These are phyloP conservation scores for Branchinecta lynchi DNA, from an alignment of 1,140 invertebrate species.

Conservation along the genomic window DNA sequence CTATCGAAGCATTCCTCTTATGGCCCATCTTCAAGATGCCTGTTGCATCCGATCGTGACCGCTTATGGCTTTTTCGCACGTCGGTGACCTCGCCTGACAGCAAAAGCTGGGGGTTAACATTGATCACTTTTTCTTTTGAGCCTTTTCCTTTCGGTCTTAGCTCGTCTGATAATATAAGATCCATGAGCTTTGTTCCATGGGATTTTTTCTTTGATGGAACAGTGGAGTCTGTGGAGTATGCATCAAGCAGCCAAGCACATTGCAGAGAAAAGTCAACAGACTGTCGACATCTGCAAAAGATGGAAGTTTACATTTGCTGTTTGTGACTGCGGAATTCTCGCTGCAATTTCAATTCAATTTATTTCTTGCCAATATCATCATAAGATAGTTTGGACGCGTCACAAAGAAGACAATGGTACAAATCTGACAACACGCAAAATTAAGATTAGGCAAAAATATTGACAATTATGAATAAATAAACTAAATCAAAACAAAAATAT, in stretches of 20 bases:
- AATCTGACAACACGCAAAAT: background rate
- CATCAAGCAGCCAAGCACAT: slow-evolving; percentile 86
- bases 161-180: slow-evolving; percentile 74
- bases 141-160: slow-evolving; percentile 40
- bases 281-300: slow-evolving; percentile 58
- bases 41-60: slow-evolving; percentile 82
- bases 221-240: slow-evolving; percentile 60
- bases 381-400: too few relatives aligned
- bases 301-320: slow-evolving; percentile 10
- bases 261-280: slow-evolving; percentile 89
- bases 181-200: slow-evolving; percentile 66
- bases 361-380: too few relatives aligned
- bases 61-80: slow-evolving; percentile 41
- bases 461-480: too few relatives aligned
- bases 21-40: slow-evolving; percentile 36
- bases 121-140: slow-evolving; percentile 1
- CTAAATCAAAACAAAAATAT: too few relatives aligned
- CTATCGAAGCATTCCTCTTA: slow-evolving; percentile 25
- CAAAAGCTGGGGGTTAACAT: background rate
- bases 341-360: too few relatives aligned
- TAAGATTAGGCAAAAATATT: too few relatives aligned
- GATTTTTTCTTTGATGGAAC: slow-evolving; percentile 61
- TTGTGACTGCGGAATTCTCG: slow-evolving; percentile 1
- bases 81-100: background rate
- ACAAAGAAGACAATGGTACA: too few relatives aligned